These are phyloP conservation scores for Drosophila stalkeri DNA, from an alignment of 2,888 invertebrate species.

Conservation along the genomic window DNA sequence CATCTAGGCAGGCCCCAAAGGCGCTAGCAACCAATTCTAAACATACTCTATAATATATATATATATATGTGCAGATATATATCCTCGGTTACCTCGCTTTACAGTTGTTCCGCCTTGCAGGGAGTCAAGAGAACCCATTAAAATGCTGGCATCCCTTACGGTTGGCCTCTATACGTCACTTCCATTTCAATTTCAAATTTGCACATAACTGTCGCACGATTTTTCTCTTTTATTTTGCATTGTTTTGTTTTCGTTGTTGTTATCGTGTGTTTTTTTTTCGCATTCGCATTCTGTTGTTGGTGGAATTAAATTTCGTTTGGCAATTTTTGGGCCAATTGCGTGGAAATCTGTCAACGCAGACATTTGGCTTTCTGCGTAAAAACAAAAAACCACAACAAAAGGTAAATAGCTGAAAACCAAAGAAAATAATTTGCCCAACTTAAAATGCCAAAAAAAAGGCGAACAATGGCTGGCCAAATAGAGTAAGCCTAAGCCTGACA, in stretches of 20 bases:
- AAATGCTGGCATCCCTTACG: slow-evolving; percentile 16
- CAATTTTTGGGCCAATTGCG: slow-evolving; percentile 72
- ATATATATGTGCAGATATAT: background rate
- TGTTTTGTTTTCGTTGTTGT: background rate
- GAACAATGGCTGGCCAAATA: slow-evolving; percentile 18
- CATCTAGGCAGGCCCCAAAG: slow-evolving; percentile 27
- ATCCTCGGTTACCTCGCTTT: slow-evolving; percentile 21
- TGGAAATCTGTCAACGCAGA: slow-evolving; percentile 63
- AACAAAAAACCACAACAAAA: slow-evolving; percentile 50
- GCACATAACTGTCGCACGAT: slow-evolving; percentile 54
- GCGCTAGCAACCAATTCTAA: slow-evolving; percentile 39
- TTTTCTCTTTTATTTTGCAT: slow-evolving; percentile 8
- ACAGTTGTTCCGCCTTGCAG: slow-evolving; percentile 46
- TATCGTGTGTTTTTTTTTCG: background rate
- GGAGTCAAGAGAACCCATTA: slow-evolving; percentile 43
- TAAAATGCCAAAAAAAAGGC: slow-evolving; percentile 30
- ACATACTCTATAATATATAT: slow-evolving; percentile 22
- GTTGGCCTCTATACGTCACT: slow-evolving; percentile 37
- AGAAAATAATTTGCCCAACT: slow-evolving; percentile 48
- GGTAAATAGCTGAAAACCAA: slow-evolving; percentile 19
- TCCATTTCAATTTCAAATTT: slow-evolving; percentile 64
- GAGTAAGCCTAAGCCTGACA: slow-evolving; percentile 64
- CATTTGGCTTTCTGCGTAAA: slow-evolving; percentile 21
- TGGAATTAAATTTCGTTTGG: slow-evolving; percentile 70
- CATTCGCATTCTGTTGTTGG: slow-evolving; percentile 16